Base-by-base conservation (phyloP, 2,113 vertebrate species). In the Herpailurus yagouaroundi region DNA sequence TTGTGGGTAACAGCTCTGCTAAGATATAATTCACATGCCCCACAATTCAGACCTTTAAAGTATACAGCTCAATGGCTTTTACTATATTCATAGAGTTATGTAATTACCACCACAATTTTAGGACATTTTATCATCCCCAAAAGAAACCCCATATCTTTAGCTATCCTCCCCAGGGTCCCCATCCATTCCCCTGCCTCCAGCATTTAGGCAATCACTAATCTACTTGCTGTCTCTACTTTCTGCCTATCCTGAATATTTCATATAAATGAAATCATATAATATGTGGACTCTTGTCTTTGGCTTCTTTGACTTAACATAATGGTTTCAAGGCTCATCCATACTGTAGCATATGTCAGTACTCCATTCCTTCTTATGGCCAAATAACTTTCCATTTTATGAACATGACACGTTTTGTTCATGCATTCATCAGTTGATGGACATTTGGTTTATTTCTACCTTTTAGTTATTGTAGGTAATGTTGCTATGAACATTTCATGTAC, bases 141-240 rank as follows among this genome's bases (percentile, higher is more conserved):
- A 92, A 73, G 81, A 90, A 90, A 36, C 14, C 3, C 14, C 10
- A 33, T 63, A 33, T 82, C 14, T n/a, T 90, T 66, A n/a, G 23
- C 66, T 92, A 33, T 29, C 41, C 4, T 57, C 33, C 10, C 12
- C 23, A 82, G 33, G 12, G 29, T 60, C 45, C 15, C 23, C 27
- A 52, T 69, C 33, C 55, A 66, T 50, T n/a, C n/a, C 38, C 41
- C 7, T 7, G 21, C 19, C 14, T 38, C 57, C 25, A 74, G 25
- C 21, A 80, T 48, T 48, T 74, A 41, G 45, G 4, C 19, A 90
- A 50, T 5, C 18, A 68, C 38, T 29, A 79, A 66, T 74, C 69
- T 84, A 84, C 41, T 85, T 92, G 36, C 52, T 77, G 41, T 94
- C 55, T 95, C 50, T 89, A 48, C 33, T 57, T 92, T 85, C 41